These are phyloP conservation scores for Neogobius melanostomus DNA, from an alignment of 2,113 vertebrate species.

Conservation along the genomic window DNA sequence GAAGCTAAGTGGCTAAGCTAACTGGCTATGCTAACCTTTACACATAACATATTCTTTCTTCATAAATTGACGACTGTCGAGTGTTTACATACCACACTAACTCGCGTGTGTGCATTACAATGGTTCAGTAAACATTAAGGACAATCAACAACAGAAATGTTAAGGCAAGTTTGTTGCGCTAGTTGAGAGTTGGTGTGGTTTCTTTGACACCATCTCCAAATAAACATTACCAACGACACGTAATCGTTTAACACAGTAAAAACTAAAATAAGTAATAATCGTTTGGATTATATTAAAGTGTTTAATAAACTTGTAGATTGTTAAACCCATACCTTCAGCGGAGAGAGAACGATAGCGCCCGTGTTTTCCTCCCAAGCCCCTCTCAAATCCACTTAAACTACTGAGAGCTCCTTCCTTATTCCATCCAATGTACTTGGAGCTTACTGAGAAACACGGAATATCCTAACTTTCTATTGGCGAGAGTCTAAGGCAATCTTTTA, in stretches of 20 bases:
- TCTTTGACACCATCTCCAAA: constrained; percentile 53
- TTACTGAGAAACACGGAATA: constrained; percentile 42
- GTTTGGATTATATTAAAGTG: neutral
- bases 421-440: constrained; percentile 39
- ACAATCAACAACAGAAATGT: constrained; percentile 1
- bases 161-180: constrained; percentile 53
- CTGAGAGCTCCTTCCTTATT: constrained; percentile 51
- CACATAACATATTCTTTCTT: constrained; percentile 31
- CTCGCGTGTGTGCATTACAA: neutral
- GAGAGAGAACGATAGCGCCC: constrained; percentile 67
- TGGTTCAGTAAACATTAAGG: neutral
- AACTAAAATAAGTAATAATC: neutral
- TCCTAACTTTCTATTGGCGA: constrained; percentile 58
- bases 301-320: constrained; percentile 52
- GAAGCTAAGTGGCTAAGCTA: constrained; percentile 52
- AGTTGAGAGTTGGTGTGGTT: constrained; percentile 61
- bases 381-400: constrained; percentile 75
- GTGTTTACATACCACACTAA: neutral
- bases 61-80: constrained; percentile 3
- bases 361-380: constrained; percentile 78
- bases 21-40: constrained; percentile 55
- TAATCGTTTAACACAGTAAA: neutral
- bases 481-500: constrained; percentile 64
- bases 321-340: constrained; percentile 67
- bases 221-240: constrained; percentile 16